These are phyloP conservation scores for Eurystomus glaucurus DNA, from an alignment of 2,797 vertebrate species.

Conservation along the genomic window DNA sequence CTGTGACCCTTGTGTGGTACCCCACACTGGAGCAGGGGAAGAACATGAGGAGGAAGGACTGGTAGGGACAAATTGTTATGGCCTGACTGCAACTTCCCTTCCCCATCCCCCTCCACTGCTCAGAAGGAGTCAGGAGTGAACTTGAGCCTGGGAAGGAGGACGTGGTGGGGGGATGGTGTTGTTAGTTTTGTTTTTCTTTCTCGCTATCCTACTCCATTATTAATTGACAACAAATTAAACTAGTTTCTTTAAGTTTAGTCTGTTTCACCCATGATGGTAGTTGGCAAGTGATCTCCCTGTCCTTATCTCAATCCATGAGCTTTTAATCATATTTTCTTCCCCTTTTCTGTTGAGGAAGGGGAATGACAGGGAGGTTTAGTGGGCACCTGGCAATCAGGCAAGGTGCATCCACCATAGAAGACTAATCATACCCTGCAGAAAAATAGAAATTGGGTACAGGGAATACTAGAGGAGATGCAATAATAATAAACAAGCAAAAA, in stretches of 20 bases:
- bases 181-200: neutral
- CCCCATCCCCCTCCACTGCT: fast-evolving
- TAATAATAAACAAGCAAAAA: neutral
- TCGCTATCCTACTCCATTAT: neutral
- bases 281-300: neutral
- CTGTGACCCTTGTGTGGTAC: neutral
- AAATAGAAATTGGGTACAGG: neutral
- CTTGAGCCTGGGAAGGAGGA: too few relatives aligned
- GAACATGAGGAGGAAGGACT: neutral
- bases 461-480: neutral
- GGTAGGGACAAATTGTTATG: neutral
- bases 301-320: neutral
- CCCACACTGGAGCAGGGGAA: neutral
- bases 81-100: fast-evolving
- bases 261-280: neutral
- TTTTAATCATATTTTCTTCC: neutral
- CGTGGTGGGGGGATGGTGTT: neutral
- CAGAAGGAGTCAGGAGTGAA: too few relatives aligned
- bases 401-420: neutral
- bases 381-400: neutral
- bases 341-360: neutral
- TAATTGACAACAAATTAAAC: neutral
- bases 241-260: too few relatives aligned
- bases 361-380: neutral
- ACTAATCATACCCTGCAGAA: neutral